Conservation (phyloP, 1,140 invertebrate species). For the Pentalonia nigronervosa region DNA sequence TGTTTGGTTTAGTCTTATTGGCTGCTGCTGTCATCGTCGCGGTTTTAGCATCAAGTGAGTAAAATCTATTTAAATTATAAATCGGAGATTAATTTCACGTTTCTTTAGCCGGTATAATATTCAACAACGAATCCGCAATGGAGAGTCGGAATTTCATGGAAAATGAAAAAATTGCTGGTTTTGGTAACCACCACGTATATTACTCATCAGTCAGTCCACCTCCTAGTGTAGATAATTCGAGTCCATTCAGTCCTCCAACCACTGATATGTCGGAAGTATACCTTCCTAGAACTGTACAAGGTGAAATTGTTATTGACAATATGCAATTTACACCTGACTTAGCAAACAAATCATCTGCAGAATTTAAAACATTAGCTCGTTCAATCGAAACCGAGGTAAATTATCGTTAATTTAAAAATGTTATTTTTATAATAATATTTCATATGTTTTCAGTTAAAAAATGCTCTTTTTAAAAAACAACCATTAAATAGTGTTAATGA, state of each 20-base stretch:
- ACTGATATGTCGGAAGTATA: conserved; percentile 62
- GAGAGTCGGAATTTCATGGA: conserved; percentile 45
- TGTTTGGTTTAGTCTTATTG: conserved; percentile 68
- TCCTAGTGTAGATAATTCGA: neutral
- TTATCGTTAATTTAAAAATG: neutral
- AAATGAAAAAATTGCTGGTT: conserved; percentile 42
- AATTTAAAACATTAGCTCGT: conserved; percentile 69
- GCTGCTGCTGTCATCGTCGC: conserved; percentile 73
- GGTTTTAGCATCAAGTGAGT: conserved; percentile 76
- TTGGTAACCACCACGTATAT: neutral
- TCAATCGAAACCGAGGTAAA: conserved; percentile 70
- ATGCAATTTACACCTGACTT: conserved; percentile 70
- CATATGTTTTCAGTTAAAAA: conserved; percentile 56
- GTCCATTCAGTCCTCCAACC: conserved; percentile 4
- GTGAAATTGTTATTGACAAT: conserved; percentile 73
- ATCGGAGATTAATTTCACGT: neutral
- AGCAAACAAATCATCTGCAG: conserved; percentile 69
- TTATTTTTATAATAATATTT: neutral
- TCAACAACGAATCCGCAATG: conserved; percentile 34
- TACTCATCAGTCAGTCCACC: conserved; percentile 44
- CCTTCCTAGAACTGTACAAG: conserved; percentile 73
- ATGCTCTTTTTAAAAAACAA: conserved; percentile 31
- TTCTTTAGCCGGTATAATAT: conserved; percentile 41
- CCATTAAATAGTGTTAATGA: neutral
- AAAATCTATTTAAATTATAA: conserved; percentile 20